Evolutionary conservation across 2,113 vertebrate genomes (phyloP).

Genomic region (Thamnophis sirtalis): DNA sequence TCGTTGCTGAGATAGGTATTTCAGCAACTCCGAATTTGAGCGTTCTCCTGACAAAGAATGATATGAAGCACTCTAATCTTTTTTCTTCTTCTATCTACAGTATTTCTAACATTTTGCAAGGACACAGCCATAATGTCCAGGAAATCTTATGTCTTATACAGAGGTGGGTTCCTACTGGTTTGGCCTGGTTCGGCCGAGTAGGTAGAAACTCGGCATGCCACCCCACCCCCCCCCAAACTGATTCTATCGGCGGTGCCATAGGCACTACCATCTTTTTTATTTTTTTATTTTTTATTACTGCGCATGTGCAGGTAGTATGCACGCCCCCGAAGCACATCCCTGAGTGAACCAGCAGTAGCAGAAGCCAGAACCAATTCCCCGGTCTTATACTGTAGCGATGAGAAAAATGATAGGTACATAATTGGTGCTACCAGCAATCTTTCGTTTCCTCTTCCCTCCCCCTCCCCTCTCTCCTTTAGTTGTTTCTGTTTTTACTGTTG

Average conservation of each 20-base stretch:
- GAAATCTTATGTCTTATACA: neutral
- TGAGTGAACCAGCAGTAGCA: too few relatives aligned
- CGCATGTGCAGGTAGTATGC: too few relatives aligned
- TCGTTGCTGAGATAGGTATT: neutral
- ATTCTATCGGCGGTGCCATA: too few relatives aligned
- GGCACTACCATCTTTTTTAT: too few relatives aligned
- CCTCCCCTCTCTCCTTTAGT: neutral
- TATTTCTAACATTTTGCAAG: neutral
- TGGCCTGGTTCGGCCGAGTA: too few relatives aligned
- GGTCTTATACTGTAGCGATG: neutral
- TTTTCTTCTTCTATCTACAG: neutral
- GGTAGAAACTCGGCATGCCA: too few relatives aligned
- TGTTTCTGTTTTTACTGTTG: neutral
- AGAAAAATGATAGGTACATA: neutral
- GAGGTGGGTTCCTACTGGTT: too few relatives aligned
- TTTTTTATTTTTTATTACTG: too few relatives aligned
- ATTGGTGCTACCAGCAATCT: neutral
- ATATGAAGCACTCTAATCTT: neutral
- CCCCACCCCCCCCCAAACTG: too few relatives aligned
- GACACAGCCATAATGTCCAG: neutral
- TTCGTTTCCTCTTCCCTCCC: too few relatives aligned
- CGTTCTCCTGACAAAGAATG: neutral
- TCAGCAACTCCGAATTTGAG: neutral
- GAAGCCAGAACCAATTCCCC: too few relatives aligned
- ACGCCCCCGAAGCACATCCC: too few relatives aligned